Evolutionary conservation across 2,888 invertebrate species (phyloP).

Genomic region (Pachycephus smyrnensis): DNA sequence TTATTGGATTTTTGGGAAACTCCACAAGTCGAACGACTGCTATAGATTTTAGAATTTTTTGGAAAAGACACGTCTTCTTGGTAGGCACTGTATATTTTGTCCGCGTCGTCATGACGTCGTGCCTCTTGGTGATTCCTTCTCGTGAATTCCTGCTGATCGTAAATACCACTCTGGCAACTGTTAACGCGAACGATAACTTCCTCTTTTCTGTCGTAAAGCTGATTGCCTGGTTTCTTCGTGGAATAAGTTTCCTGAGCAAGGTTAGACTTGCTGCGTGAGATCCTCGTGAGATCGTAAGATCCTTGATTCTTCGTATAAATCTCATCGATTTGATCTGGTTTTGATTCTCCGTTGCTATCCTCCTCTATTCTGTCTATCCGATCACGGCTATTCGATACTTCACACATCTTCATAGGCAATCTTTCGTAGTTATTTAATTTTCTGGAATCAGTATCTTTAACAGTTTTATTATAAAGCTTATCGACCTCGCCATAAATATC

Average conservation of each 20-base stretch:
- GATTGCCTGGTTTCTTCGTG: not conserved
- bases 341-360: constrained; percentile 7
- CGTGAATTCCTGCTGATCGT: constrained; percentile 50
- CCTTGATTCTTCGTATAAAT: constrained; percentile 37
- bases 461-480: not conserved
- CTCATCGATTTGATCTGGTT: constrained; percentile 24
- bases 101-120: constrained; percentile 49
- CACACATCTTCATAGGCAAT: constrained; percentile 23
- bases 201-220: constrained; percentile 53
- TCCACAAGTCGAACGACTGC: not conserved
- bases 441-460: constrained; percentile 12
- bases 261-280: not conserved
- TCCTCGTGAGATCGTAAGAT: constrained; percentile 31
- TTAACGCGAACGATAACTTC: constrained; percentile 56
- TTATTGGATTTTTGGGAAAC: not conserved
- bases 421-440: constrained; percentile 45
- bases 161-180: constrained; percentile 51
- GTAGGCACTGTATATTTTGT: constrained; percentile 55
- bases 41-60: not conserved
- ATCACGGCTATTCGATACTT: not conserved
- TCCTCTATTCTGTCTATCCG: constrained; percentile 19
- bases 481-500: not conserved
- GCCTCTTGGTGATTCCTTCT: constrained; percentile 69
- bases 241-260: constrained; percentile 1
- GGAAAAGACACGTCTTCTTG: constrained; percentile 37